These are phyloP conservation scores for Nycteola revayana DNA, from an alignment of 2,888 invertebrate species.

Conservation along the genomic window DNA sequence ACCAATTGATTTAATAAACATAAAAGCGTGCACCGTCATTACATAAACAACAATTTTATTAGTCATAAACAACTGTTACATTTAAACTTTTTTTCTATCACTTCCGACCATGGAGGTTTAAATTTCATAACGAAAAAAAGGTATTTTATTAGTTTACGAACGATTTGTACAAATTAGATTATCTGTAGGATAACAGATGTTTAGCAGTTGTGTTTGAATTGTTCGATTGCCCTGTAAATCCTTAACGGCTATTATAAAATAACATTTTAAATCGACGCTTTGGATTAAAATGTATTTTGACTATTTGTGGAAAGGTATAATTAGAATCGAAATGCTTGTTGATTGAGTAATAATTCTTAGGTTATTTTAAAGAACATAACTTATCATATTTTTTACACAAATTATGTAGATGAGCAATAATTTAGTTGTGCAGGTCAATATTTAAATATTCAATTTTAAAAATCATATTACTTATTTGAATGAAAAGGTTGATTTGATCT, in stretches of 20 bases:
- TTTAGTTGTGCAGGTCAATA: too few relatives aligned
- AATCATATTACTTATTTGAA: too few relatives aligned
- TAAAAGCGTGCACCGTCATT: background rate
- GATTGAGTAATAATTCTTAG: too few relatives aligned
- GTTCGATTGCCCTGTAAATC: slow-evolving; percentile 15
- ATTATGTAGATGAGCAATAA: too few relatives aligned
- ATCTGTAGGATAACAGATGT: slow-evolving; percentile 50
- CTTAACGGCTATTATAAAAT: slow-evolving; percentile 9
- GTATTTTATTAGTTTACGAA: slow-evolving; percentile 57
- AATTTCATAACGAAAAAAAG: slow-evolving; percentile 32
- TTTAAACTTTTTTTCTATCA: slow-evolving; percentile 34
- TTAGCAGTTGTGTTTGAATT: slow-evolving; percentile 43
- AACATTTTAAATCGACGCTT: slow-evolving; percentile 11
- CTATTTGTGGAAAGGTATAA: background rate
- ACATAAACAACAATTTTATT: slow-evolving; percentile 14
- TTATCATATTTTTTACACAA: too few relatives aligned
- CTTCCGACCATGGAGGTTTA: slow-evolving; percentile 32
- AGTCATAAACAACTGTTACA: slow-evolving; percentile 36
- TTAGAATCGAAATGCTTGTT: too few relatives aligned
- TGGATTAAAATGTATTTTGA: too few relatives aligned
- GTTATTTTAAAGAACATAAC: too few relatives aligned
- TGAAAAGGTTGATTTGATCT: too few relatives aligned
- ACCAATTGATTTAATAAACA: too few relatives aligned
- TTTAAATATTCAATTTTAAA: too few relatives aligned
- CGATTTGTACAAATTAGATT: slow-evolving; percentile 74